phyloP scores from a whole-genome alignment of 2,888 invertebrate species.

The Drosophila leonis region DNA sequence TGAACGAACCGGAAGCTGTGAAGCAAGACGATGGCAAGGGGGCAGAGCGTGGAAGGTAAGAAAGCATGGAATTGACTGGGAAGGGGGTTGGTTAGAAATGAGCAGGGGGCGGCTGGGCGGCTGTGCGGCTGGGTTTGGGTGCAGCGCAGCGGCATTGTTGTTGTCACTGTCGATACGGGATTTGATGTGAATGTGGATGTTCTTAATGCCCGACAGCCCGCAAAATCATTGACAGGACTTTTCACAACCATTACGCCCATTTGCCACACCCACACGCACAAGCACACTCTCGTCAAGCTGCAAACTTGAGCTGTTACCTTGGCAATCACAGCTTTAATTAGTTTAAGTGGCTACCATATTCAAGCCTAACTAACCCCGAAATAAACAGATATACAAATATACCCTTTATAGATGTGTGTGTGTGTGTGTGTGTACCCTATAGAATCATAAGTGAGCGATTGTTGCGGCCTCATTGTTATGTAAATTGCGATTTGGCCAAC shows the following conservation, averaged over 20 bases:
- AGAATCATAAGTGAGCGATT: conserved; percentile 6
- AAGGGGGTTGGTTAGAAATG: not conserved
- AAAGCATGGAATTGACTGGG: not conserved
- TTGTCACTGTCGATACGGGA: conserved; percentile 23
- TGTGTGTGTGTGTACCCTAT: not conserved
- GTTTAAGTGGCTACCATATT: conserved; percentile 57
- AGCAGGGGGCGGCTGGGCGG: not conserved
- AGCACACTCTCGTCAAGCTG: not conserved
- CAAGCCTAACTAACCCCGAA: conserved; percentile 8
- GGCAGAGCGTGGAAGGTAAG: not conserved
- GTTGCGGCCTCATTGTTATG: conserved; percentile 15
- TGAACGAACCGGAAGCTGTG: conserved; percentile 41
- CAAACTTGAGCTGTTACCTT: conserved; percentile 7
- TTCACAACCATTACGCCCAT: conserved; percentile 45
- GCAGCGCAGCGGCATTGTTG: conserved; percentile 1
- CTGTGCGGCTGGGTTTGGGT: not conserved
- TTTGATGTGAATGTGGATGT: conserved; percentile 12
- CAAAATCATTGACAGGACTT: conserved; percentile 61
- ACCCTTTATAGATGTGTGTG: not conserved
- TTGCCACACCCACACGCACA: conserved; percentile 8
- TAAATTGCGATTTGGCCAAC: conserved; percentile 15
- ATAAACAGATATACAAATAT: not conserved
- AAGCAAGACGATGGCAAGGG: not conserved
- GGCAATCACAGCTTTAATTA: conserved; percentile 62
- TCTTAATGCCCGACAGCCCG: conserved; percentile 55